Base-by-base conservation (phyloP, 2,797 vertebrate species). In the Loris lydekkerianus region DNA sequence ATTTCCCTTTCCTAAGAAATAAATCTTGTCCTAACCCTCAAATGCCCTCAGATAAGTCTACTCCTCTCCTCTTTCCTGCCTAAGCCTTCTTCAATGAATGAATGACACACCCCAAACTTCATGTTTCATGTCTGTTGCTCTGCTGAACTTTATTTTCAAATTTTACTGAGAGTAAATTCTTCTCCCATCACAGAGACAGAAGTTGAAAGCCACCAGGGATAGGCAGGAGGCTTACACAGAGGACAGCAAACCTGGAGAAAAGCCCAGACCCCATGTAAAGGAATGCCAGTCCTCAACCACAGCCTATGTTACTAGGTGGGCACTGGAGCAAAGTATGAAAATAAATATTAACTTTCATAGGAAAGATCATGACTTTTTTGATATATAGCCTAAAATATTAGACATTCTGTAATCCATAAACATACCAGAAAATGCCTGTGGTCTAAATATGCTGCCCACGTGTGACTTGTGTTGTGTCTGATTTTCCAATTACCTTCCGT, bases 1-100 rank as follows among this genome's bases (percentile, higher is more conserved):
- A 17, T 89, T 84, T 17, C 65, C 7, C 21, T 86, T 81, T n/a
- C 11, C 23, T 83, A 76, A 67, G 6, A 73, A 86, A 77, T 31
- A n/a, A 58, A 93, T 65, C 29, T 65, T 86, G 93, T 89, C 69
- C 73, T 86, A 95, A 77, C 40, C 7, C 9, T 40, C 75, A 92
- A 80, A 94, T 73, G 60, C 10, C n/a, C 40, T 87, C 53, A 93
- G 29, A 92, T 58, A 58, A 83, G 7, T 91, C 27, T 15, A 23
- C n/a, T 61, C n/a, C 34, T 37, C 13, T 92, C 76, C 17, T 53
- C 37, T 93, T 94, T 81, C 4, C 8, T 37, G 72, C n/a, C 40
- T 37, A 37, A 10, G 87, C 4, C 83, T 92, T 69, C n/a, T 46
- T 40, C 72, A 87, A 58, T 84, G n/a, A 61, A 86, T 43, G n/a